These are phyloP conservation scores for Chlamydotis undulata DNA, from an alignment of 2,113 vertebrate species.

Conservation along the genomic window DNA sequence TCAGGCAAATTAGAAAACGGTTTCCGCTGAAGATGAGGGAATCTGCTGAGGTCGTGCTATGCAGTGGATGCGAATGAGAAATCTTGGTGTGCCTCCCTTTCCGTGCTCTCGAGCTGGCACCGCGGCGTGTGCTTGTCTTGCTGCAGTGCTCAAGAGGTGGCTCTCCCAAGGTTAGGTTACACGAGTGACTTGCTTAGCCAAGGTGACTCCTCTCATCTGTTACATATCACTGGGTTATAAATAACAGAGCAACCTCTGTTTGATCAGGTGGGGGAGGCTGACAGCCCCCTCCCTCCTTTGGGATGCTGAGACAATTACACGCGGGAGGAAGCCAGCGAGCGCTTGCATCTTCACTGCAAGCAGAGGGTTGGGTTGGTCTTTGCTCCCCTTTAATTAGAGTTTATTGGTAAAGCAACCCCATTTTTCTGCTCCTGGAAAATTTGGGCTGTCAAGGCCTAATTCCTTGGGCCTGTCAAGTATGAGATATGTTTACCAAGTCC, in stretches of 20 bases:
- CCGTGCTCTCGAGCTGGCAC: neutral
- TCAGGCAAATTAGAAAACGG: neutral
- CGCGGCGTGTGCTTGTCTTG: neutral
- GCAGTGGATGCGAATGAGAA: neutral
- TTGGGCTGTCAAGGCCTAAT: neutral
- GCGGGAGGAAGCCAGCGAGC: neutral
- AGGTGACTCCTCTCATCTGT: slow-evolving; percentile 64
- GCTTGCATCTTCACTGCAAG: neutral
- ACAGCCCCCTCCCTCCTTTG: neutral
- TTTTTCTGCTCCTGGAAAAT: slow-evolving; percentile 24
- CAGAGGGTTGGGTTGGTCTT: neutral
- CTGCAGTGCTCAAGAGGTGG: neutral
- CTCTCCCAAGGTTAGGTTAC: slow-evolving; percentile 35
- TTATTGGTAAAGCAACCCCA: neutral
- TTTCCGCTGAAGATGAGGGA: neutral
- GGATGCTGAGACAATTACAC: neutral
- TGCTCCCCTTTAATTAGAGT: neutral
- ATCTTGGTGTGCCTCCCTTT: fast-evolving
- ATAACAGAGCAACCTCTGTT: slow-evolving; percentile 25
- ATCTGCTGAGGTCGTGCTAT: neutral
- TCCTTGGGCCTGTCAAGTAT: slow-evolving; percentile 33
- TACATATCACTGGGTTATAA: slow-evolving; percentile 44
- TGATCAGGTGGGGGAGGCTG: neutral
- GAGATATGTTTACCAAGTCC: slow-evolving; percentile 56
- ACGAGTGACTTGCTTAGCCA: slow-evolving; percentile 25